Evolutionary conservation across 2,888 invertebrate genomes (phyloP).

Genomic region (Pyrgus malvae): DNA sequence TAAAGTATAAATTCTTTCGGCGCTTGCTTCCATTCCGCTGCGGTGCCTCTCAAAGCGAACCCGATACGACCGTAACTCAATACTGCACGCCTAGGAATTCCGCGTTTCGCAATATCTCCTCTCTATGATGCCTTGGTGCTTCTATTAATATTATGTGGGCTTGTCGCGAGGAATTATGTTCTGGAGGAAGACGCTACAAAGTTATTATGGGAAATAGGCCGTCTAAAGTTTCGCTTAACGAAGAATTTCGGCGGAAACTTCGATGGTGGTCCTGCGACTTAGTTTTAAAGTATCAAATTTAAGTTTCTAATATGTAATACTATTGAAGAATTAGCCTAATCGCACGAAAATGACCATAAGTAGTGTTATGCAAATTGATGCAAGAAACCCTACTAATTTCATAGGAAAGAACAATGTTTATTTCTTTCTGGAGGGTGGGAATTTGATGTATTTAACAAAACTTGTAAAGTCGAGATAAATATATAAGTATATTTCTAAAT

Average conservation of each 20-base stretch:
- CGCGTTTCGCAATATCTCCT: slow-evolving; percentile 53
- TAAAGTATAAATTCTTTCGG: slow-evolving; percentile 47
- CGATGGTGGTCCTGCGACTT: slow-evolving; percentile 18
- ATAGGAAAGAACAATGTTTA: too few species aligned
- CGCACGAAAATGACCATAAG: too few species aligned
- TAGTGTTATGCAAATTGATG: too few species aligned
- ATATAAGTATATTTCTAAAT: too few species aligned
- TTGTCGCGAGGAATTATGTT: slow-evolving; percentile 44
- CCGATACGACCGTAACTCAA: slow-evolving; percentile 60
- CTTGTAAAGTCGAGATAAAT: too few species aligned
- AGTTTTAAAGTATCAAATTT: not conserved
- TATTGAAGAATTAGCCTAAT: too few species aligned
- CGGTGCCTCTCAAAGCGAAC: slow-evolving; percentile 62
- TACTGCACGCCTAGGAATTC: slow-evolving; percentile 60
- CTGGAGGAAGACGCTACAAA: slow-evolving; percentile 29
- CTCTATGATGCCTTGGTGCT: slow-evolving; percentile 45
- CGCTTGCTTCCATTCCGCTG: slow-evolving; percentile 52
- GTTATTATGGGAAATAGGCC: slow-evolving; percentile 25
- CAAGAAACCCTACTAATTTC: too few species aligned
- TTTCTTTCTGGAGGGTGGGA: too few species aligned
- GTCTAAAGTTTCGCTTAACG: slow-evolving; percentile 21
- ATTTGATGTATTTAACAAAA: too few species aligned
- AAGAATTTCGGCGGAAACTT: slow-evolving; percentile 13
- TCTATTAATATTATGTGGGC: slow-evolving; percentile 44
- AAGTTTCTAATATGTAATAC: too few species aligned